phyloP scores from a whole-genome alignment of 2,113 vertebrate species.

The Chunga burmeisteri region DNA sequence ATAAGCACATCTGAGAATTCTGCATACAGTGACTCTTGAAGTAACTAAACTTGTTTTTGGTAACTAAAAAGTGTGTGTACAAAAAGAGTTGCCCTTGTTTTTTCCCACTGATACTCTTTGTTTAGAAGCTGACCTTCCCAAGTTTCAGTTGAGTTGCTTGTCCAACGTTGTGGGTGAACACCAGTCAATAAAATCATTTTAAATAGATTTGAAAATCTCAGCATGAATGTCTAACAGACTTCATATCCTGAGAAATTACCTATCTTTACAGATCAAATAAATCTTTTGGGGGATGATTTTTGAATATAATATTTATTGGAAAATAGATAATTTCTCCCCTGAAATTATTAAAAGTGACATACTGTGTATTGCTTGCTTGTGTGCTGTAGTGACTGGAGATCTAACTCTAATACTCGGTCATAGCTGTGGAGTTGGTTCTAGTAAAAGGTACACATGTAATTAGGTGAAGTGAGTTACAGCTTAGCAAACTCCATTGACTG shows the following conservation, averaged over 20 bases:
- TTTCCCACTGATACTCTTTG: not conserved
- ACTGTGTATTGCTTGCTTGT: not conserved
- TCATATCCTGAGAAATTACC: not conserved
- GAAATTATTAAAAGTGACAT: not conserved
- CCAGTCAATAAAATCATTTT: not conserved
- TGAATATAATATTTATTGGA: not conserved
- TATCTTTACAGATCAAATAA: not conserved
- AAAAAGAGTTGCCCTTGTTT: not conserved
- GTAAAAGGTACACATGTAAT: not conserved
- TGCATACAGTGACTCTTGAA: not conserved
- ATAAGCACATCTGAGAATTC: not conserved
- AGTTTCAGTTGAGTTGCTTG: not conserved
- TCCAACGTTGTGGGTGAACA: not conserved
- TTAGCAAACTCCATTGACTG: not conserved
- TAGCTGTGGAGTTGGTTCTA: not conserved
- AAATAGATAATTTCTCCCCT: not conserved
- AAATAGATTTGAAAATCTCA: not conserved
- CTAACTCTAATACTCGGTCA: not conserved
- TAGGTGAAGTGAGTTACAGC: not conserved
- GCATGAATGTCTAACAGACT: not conserved
- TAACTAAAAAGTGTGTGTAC: not conserved
- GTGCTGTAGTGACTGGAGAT: not conserved
- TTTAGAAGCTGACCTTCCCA: not conserved
- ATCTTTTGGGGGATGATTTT: not conserved
- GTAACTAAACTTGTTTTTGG: not conserved